Base-by-base conservation (phyloP, 1,140 invertebrate species). In the Drosophila lini region DNA sequence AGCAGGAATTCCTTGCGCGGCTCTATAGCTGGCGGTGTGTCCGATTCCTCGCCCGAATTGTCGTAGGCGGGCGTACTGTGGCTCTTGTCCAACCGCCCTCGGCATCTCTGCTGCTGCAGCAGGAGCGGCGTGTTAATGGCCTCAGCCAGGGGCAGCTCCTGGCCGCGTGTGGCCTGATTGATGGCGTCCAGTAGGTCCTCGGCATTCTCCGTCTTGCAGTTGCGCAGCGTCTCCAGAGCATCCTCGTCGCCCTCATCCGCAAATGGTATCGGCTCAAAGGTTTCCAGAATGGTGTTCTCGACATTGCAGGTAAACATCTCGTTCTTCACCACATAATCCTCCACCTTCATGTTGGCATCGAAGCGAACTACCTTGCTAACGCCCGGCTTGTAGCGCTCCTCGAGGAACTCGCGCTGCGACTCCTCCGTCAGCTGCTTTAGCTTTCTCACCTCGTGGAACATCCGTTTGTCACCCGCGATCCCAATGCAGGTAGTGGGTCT, bases 11-110 rank as follows among this genome's bases (percentile, higher is more conserved):
- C 90, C 48, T 91, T 91, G 7, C 92, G 75, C 0, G 91, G 91
- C 59, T 92, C 91, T 41, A 92, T 90, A 1, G 90, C 91, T 1
- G 92, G 92, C 7, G 91, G 91, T 1, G 89, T 91, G 31, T 92
- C 90, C 10, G 81, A 78, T 70, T 93, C 91, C 71, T 90, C 82
- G 10, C 93, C 93, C 3, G 93, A 94, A 75, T 95, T 93, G 91
- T 96, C 95, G 91, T 96, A 96, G 0, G 95, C 95, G 0, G 96
- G 96, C 5, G 95, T 96, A 69, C 96, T 96, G 82, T 95, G 94
- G 80, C 95, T 96, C 92, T 96, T 96, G 92, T 97, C 96, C 42
- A 96, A 92, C 71, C 93, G 94, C 42, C 93, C 95, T 42, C 94
- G 93, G 59, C 92, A 74, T 44, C 65, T 48, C 52, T 38, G 34